Conservation (phyloP, 1,140 invertebrate genomes). For the Amyelois transitella region DNA sequence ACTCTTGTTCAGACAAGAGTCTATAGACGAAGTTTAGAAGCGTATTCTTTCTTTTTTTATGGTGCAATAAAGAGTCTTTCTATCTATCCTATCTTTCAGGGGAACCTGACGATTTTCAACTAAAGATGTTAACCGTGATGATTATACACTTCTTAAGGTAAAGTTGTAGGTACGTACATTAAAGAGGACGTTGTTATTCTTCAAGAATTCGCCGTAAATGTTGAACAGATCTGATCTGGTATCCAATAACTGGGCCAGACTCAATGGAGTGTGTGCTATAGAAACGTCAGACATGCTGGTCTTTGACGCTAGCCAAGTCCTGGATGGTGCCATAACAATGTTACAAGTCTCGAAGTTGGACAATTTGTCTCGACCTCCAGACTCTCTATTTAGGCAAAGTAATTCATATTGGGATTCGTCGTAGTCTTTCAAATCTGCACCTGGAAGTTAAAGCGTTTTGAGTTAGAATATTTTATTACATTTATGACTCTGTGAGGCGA, state of each 20-base stretch:
- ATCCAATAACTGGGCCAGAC: constrained; percentile 48
- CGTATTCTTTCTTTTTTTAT: no score
- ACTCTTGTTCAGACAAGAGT: no score
- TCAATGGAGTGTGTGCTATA: constrained; percentile 61
- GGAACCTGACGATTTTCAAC: no score
- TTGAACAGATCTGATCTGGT: constrained; percentile 53
- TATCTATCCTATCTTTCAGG: no score
- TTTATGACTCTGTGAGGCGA: neutral
- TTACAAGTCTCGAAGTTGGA: constrained; percentile 47
- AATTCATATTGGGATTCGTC: constrained; percentile 48
- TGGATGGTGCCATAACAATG: constrained; percentile 48
- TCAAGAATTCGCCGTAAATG: constrained; percentile 66
- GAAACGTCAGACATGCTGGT: constrained; percentile 61
- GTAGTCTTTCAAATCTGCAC: constrained; percentile 44
- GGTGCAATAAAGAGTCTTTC: no score
- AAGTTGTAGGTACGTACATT: constrained; percentile 59
- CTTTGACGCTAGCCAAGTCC: constrained; percentile 58
- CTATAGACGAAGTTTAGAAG: no score
- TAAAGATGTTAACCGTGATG: no score
- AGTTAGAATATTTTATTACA: neutral
- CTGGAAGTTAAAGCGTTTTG: constrained; percentile 16
- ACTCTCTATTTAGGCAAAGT: constrained; percentile 51
- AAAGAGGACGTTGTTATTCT: constrained; percentile 68
- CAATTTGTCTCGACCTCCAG: constrained; percentile 41
- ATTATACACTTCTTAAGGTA: no score